Evolutionary conservation across 1,140 invertebrate genomes (phyloP).

Genomic region (Drosophila kanapiae): DNA sequence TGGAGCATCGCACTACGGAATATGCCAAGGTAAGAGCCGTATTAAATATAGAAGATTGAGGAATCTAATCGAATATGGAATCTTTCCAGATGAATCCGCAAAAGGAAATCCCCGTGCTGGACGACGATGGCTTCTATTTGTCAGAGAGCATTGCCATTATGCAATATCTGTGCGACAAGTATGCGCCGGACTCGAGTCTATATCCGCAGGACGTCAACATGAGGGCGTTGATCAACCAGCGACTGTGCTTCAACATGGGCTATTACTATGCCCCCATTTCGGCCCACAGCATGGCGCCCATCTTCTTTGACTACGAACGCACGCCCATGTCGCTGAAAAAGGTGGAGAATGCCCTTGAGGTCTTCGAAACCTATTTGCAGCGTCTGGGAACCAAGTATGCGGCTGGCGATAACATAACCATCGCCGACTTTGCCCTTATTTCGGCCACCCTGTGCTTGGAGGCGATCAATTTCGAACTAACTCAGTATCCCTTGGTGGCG

Average conservation of each 20-base stretch:
- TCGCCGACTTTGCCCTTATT: constrained; percentile 90
- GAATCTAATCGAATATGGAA: neutral
- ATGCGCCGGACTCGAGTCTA: constrained; percentile 87
- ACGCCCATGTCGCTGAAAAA: constrained; percentile 89
- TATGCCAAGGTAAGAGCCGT: constrained; percentile 87
- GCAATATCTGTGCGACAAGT: constrained; percentile 91
- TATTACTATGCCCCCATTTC: constrained; percentile 91
- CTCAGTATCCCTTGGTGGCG: constrained; percentile 86
- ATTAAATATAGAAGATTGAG: constrained; percentile 18
- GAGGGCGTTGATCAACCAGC: constrained; percentile 91
- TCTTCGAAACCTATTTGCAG: constrained; percentile 89
- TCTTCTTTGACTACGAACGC: constrained; percentile 90
- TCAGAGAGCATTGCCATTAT: constrained; percentile 92
- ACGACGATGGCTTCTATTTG: constrained; percentile 90
- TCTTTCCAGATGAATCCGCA: constrained; percentile 90
- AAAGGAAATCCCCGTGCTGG: constrained; percentile 91
- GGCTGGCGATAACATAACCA: constrained; percentile 89
- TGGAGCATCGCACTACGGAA: constrained; percentile 90
- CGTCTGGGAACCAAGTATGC: constrained; percentile 88
- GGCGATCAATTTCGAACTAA: constrained; percentile 89
- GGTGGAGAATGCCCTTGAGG: constrained; percentile 88
- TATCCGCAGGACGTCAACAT: constrained; percentile 89
- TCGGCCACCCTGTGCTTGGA: constrained; percentile 90
- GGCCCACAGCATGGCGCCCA: constrained; percentile 86
- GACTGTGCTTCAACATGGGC: constrained; percentile 91